Conservation (phyloP, 2,888 invertebrate genomes). For the Conomelus anceps region DNA sequence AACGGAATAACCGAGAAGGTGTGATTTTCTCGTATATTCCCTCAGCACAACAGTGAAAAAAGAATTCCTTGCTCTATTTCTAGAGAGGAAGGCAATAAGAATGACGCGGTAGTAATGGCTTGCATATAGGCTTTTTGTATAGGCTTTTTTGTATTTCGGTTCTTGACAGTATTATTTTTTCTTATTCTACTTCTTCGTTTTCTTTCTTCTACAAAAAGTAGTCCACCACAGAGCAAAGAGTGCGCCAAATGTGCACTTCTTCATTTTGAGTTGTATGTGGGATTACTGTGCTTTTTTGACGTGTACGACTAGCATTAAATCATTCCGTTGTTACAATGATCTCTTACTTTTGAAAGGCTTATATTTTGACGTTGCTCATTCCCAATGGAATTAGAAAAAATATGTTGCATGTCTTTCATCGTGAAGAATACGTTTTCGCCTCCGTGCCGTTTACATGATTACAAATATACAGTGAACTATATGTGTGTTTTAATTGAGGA, state of each 20-base stretch:
- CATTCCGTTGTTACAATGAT: neutral
- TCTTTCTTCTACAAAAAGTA: too few relatives aligned
- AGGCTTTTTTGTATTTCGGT: neutral
- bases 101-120: neutral
- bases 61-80: neutral
- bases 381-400: neutral
- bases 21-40: neutral
- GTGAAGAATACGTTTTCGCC: neutral
- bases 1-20: neutral
- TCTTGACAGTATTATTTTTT: neutral
- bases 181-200: too few relatives aligned
- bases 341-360: neutral
- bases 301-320: neutral
- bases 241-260: neutral
- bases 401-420: neutral
- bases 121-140: neutral
- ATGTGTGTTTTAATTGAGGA: too few relatives aligned
- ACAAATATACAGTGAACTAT: too few relatives aligned
- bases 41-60: neutral
- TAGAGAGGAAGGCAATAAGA: neutral
- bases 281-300: neutral
- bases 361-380: neutral
- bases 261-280: neutral
- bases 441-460: too few relatives aligned
- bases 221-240: neutral